Base-by-base conservation (phyloP, 2,888 invertebrate species). In the Drosophila merina region DNA sequence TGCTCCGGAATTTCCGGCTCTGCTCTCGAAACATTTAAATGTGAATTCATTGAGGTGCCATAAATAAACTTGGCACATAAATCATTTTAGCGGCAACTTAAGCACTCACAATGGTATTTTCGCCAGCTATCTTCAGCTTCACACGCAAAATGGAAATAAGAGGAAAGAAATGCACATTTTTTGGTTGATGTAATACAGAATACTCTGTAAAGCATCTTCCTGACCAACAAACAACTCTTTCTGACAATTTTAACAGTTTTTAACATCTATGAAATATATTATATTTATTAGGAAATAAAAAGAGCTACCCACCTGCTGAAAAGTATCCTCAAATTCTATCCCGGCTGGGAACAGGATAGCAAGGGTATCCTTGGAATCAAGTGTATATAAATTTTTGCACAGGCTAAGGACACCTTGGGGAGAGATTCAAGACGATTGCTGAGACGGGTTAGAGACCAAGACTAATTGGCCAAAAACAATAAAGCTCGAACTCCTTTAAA, bases 11-110 rank as follows among this genome's bases (percentile, higher is more conserved):
- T 60, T 49, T 48, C 47, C 54, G 30, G 20, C 14, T 38, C 12
- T 48, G 30, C 57, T 47, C 49, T 52, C 42, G 8, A 49, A 51
- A 60, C 74, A 80, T 77, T 74, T 77, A 64, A 77, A 77, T 80
- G 66, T 68, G 69, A 55, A 80, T 80, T 74, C 80, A 80, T 80
- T 67, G 72, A 80, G 77, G 77, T 77, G 81, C 80, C 62, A 80
- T 78, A 77, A 77, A 77, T 80, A 80, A 80, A 63, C 67, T 52
- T 36, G 71, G 47, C 66, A 60, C 78, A 77, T 78, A 78, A 78
- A 78, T 78, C 81, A 78, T 74, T 80, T 75, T 52, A 62, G 49
- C 67, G 56, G 51, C 62, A 77, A 73, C 59, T 77, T 76, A 60
- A 52, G 56, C 49, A 57, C 63, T 63, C 57, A 57, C 55, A 59